A percentile compares a stretch with the other conserved stretches of the same genome.
These are phyloP conservation scores for Macroramphosus scolopax DNA, from an alignment of 2,797 vertebrate genomes.

Conservation along the genomic window DNA sequence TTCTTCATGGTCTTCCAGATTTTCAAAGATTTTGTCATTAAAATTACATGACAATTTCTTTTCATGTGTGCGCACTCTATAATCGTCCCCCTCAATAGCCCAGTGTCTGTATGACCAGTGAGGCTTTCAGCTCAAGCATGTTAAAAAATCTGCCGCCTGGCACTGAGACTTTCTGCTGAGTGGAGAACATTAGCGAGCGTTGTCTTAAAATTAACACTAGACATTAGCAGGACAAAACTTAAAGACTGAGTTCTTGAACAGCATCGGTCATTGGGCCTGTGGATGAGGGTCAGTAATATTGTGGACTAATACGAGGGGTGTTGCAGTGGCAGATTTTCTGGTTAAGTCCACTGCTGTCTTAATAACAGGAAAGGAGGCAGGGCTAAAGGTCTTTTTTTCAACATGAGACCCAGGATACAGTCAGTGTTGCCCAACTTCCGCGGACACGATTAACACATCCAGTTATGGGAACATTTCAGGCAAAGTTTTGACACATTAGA, in stretches of 20 bases:
- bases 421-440: constrained; percentile 70
- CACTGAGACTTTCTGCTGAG: too few species aligned
- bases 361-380: constrained; percentile 67
- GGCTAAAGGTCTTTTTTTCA: constrained; percentile 26
- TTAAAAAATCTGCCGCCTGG: constrained; percentile 23
- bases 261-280: background rate
- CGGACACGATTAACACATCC: constrained; percentile 43
- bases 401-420: constrained; percentile 59
- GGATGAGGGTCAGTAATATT: constrained; percentile 1
- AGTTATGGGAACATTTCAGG: constrained; percentile 44
- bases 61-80: constrained; percentile 74
- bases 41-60: constrained; percentile 79
- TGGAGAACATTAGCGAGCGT: background rate
- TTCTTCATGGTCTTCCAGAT: constrained; percentile 83
- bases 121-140: constrained; percentile 27
- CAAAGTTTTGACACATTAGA: constrained; percentile 16
- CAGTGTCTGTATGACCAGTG: constrained; percentile 20
- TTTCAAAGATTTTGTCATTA: constrained; percentile 81
- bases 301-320: too few species aligned
- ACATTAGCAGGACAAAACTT: too few species aligned
- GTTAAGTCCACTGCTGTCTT: constrained; percentile 55
- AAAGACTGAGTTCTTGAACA: too few species aligned
- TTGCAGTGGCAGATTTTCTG: constrained; percentile 53
- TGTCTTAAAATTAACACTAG: background rate
- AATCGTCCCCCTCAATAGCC: constrained; percentile 52